Percentiles rank a stretch among this genome's conserved stretches.
Evolutionary conservation across 2,797 vertebrate species (phyloP).

Genomic region (Mus minutoides): DNA sequence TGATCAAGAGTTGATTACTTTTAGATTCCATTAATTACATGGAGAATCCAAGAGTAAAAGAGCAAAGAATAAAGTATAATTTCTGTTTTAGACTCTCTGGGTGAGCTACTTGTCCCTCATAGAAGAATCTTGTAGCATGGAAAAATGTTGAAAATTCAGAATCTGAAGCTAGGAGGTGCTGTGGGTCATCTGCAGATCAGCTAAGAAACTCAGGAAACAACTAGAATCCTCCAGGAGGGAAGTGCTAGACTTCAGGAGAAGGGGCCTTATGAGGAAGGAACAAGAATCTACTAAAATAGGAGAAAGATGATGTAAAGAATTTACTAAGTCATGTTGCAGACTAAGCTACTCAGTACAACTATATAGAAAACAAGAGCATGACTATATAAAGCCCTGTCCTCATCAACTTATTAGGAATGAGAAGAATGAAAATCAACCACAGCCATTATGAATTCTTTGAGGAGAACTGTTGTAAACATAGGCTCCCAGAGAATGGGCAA

Average conservation of each 20-base stretch:
- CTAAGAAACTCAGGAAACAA: conserved; percentile 91
- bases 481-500: neutral
- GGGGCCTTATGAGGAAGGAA: neutral
- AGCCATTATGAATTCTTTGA: neutral
- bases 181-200: conserved; percentile 94
- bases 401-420: neutral
- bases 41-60: conserved; percentile 87
- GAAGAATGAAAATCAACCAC: neutral
- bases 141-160: conserved; percentile 93
- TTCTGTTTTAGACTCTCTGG: conserved; percentile 92
- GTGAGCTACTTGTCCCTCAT: conserved; percentile 93
- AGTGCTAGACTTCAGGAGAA: neutral
- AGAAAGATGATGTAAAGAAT: neutral
- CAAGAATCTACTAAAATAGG: neutral
- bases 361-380: neutral
- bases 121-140: conserved; percentile 89
- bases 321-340: neutral
- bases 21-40: conserved; percentile 92
- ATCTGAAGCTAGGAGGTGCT: conserved; percentile 92
- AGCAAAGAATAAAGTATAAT: conserved; percentile 87
- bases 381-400: neutral
- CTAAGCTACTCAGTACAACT: neutral
- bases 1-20: conserved; percentile 92
- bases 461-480: neutral
- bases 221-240: neutral